Evolutionary conservation across 2,888 invertebrate genomes (phyloP).

Genomic region (Drosophila siamana): DNA sequence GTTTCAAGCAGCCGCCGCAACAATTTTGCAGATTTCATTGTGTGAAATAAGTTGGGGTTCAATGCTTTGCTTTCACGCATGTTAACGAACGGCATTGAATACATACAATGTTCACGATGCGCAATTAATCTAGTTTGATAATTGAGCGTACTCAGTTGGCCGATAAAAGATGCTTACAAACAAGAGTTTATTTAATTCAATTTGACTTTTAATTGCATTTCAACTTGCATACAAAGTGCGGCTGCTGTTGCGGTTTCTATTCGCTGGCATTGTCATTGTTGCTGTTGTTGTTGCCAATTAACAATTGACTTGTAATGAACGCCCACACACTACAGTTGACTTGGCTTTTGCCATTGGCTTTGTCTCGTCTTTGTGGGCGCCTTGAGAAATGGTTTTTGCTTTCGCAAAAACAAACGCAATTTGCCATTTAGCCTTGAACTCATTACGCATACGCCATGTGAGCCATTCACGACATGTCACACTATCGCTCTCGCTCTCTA

Average conservation of each 20-base stretch:
- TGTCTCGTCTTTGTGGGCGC: slow-evolving; percentile 19
- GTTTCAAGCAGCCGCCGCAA: slow-evolving; percentile 12
- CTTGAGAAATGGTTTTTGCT: slow-evolving; percentile 29
- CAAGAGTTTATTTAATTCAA: slow-evolving; percentile 50
- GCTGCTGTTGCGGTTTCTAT: slow-evolving; percentile 1
- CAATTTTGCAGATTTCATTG: slow-evolving; percentile 24
- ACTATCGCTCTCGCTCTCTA: background rate
- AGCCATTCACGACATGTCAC: slow-evolving; percentile 25
- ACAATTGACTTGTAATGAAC: slow-evolving; percentile 68
- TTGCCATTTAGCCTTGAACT: slow-evolving; percentile 71
- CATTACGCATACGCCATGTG: slow-evolving; percentile 75
- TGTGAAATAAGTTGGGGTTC: slow-evolving; percentile 29
- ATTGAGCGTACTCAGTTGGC: slow-evolving; percentile 1
- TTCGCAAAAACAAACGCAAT: slow-evolving; percentile 47
- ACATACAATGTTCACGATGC: slow-evolving; percentile 4
- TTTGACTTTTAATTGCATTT: slow-evolving; percentile 70
- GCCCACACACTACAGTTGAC: slow-evolving; percentile 36
- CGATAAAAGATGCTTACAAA: slow-evolving; percentile 9
- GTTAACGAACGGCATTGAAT: slow-evolving; percentile 34
- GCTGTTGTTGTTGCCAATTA: slow-evolving; percentile 56
- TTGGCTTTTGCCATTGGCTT: slow-evolving; percentile 21
- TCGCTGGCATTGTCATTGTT: slow-evolving; percentile 1
- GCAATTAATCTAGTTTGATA: slow-evolving; percentile 31
- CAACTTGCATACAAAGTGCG: slow-evolving; percentile 30
- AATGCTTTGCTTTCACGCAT: slow-evolving; percentile 3